A percentile compares a stretch with the other conserved stretches of the same genome.
These are phyloP conservation scores for Carollia perspicillata DNA, from an alignment of 2,113 vertebrate genomes.

Conservation along the genomic window DNA sequence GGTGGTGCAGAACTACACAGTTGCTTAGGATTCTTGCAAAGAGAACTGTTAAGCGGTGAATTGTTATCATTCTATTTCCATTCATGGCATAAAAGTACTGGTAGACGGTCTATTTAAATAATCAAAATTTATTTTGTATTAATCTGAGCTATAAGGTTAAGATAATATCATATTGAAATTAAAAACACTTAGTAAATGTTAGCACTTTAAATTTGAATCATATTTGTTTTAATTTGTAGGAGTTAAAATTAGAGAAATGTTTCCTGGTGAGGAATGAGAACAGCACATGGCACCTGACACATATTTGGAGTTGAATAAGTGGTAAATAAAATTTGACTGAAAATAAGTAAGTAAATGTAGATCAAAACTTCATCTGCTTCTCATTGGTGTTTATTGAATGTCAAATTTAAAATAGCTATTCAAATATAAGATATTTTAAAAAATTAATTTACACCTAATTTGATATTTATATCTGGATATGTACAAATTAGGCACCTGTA, in stretches of 20 bases:
- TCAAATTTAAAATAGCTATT: constrained; percentile 53
- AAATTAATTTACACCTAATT: constrained; percentile 56
- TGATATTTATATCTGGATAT: constrained; percentile 50
- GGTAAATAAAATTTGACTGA: background rate
- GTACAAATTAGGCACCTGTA: constrained; percentile 63
- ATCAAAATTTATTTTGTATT: background rate
- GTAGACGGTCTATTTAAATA: background rate
- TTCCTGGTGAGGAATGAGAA: background rate
- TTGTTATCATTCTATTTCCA: background rate
- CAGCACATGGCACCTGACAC: background rate
- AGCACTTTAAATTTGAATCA: background rate
- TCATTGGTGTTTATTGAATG: constrained; percentile 24
- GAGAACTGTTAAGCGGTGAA: background rate
- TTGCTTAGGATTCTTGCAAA: background rate
- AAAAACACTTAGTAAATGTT: background rate
- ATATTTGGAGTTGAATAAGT: background rate
- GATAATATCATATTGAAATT: background rate
- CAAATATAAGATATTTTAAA: constrained; percentile 52
- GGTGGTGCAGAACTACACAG: background rate
- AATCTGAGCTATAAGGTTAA: background rate
- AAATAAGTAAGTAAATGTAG: background rate
- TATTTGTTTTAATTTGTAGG: background rate
- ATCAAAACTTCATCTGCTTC: background rate
- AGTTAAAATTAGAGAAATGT: background rate
- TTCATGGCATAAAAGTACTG: background rate